phyloP scores from a whole-genome alignment of 2,888 invertebrate species.

The Melinaea marsaeus region DNA sequence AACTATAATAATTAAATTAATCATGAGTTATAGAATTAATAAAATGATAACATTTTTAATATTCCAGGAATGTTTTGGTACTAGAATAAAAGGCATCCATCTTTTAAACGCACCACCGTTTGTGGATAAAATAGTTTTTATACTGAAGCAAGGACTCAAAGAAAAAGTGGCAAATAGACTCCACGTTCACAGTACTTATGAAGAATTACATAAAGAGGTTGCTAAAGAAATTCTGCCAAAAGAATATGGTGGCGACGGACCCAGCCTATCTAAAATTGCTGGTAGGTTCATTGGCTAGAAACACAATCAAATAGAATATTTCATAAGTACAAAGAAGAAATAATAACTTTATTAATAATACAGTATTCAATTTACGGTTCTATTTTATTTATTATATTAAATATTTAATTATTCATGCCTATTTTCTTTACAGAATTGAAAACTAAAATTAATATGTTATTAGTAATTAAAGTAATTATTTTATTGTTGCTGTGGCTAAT shows the following conservation, averaged over 20 bases:
- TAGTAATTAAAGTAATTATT: too few species aligned
- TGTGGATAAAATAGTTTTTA: conserved; percentile 56
- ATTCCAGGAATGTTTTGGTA: conserved; percentile 62
- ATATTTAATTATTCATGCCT: too few species aligned
- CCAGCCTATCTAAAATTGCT: conserved; percentile 46
- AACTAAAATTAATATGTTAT: background rate
- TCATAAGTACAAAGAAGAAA: too few species aligned
- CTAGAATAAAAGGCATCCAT: conserved; percentile 69
- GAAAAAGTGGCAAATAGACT: conserved; percentile 64
- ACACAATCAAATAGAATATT: background rate
- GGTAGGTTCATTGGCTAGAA: conserved; percentile 42
- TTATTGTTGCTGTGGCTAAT: too few species aligned
- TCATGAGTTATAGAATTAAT: too few species aligned
- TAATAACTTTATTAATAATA: too few species aligned
- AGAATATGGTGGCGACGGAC: conserved; percentile 61
- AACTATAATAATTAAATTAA: too few species aligned
- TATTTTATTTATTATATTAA: too few species aligned
- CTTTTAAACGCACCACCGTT: conserved; percentile 63
- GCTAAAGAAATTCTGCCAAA: conserved; percentile 62
- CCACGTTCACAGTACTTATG: conserved; percentile 57
- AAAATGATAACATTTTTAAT: background rate
- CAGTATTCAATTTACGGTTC: too few species aligned
- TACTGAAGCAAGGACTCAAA: conserved; percentile 60
- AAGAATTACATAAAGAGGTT: conserved; percentile 60
- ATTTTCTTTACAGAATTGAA: background rate